These are phyloP conservation scores for Trachemys scripta DNA, from an alignment of 2,113 vertebrate species.

Conservation along the genomic window DNA sequence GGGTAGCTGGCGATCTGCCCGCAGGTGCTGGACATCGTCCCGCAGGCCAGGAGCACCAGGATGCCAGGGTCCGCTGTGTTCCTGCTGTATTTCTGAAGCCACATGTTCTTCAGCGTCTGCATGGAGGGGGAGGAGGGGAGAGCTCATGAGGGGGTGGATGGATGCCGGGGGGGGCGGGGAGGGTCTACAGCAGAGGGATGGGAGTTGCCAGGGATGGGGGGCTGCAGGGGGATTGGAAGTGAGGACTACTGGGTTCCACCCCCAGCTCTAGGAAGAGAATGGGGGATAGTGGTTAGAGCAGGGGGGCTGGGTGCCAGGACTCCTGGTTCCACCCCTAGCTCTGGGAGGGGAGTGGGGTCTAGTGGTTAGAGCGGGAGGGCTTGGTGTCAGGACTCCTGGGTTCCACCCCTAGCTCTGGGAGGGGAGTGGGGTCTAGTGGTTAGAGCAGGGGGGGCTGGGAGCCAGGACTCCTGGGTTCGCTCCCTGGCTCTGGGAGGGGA, in stretches of 20 bases:
- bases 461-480: neutral
- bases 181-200: neutral
- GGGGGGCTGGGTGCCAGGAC: too few species aligned
- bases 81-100: constrained; percentile 67
- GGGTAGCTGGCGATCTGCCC: constrained; percentile 96
- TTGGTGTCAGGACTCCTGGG: neutral
- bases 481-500: too few species aligned
- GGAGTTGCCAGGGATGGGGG: too few species aligned
- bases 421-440: too few species aligned
- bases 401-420: too few species aligned
- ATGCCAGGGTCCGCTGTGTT: constrained; percentile 87
- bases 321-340: too few species aligned
- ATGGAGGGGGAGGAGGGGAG: neutral
- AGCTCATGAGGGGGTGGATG: neutral
- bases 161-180: neutral
- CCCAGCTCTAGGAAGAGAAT: too few species aligned
- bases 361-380: too few species aligned
- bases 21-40: constrained; percentile 96
- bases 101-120: neutral
- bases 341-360: too few species aligned
- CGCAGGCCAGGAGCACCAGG: constrained; percentile 94
- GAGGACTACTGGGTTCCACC: too few species aligned
- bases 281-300: too few species aligned
- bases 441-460: neutral
- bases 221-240: too few species aligned